Base-by-base conservation (phyloP, 2,113 vertebrate genomes). In the Lampris megalopsis region DNA sequence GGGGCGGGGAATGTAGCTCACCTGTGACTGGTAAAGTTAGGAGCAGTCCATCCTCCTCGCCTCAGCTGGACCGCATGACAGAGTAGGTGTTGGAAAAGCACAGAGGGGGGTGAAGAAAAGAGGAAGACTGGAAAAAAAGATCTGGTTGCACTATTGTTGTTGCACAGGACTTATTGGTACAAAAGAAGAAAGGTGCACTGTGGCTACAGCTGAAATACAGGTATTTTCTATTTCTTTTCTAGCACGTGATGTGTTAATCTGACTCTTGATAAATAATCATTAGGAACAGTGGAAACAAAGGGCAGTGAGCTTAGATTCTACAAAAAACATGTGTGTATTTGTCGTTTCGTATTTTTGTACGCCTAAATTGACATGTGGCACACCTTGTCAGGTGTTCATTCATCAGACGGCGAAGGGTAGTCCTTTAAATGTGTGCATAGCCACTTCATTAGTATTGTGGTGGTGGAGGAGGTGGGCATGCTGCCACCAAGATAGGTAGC, bases 181-280 rank as follows among this genome's bases (percentile, higher is more conserved):
- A 43, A n/a, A 48, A 71, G 36, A 64, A 37, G 63, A 57, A 7
- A n/a, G 47, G 56, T 81, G 64, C 56, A 9, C 69, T 66, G 85
- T 84, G 86, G 81, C 81, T 84, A 78, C 73, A 57, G 73, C 79
- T 80, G 71, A 89, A 76, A 69, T 65, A 1, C 83, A 88, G 89
- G 90, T 92, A 78, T 41, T 37, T 35, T n/a, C 40, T 58, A 6
- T 5, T 13, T 35, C 47, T 8, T 13, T 59, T 6, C 13, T 63
- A 38, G n/a, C 8, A 42, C 54, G 36, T 24, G 24, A 9, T 10
- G 49, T 2, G 49, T 52, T 6, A 45, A 4, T 5, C 1, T 45
- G 7, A 5, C 43, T 45, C 4, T 2, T 7, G 4, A 5, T 45
- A 45, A 45, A 45, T 45, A 7, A 45, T 45, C 4, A 7, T 45